Evolutionary conservation across 1,140 invertebrate species (phyloP), one percentile per base, ranked within the genome.

Genomic region (Polypedilum vanderplanki): DNA sequence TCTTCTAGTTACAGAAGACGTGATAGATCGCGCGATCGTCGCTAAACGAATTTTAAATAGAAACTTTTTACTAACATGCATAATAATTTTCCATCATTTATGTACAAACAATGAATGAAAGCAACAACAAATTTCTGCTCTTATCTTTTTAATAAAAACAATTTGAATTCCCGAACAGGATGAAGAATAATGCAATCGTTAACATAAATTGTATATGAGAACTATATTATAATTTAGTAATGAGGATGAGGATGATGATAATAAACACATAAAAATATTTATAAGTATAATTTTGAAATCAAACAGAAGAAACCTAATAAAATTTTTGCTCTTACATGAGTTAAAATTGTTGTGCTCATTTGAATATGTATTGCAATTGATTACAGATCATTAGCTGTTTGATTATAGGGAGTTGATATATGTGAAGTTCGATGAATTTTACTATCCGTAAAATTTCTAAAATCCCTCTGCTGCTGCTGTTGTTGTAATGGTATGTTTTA

Each of bases 1-100:
- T 76, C 75, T 3, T 33, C 15, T 33, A 74, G 73, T 41, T 18
- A 22, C 4, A 46, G 74, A n/a, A 65, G 75, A 75, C n/a, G 73
- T 18, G n/a, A 74, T 74, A 33, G 33, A 40, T 41, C 40, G 0
- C 73, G 40, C 22, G 73, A 74, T 10, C 40, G 73, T 74, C 73
- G 73, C 22, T 74, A 40, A 74, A 33, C 8, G 9, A 9, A 9
- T 46, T 57, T 33, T 33, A 33, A 3, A 33, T 33, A 33, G 24
- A 33, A 33, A 33, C 24, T 33, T 33, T 33, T 33, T 33, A 33
- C 24, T 33, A 33, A 33, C 24, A 3, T 33, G 24, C 24, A 33
- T 33, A 33, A 33, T 33, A 33, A 33, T 33, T 33, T 33, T 33
- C 24, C 24, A 33, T 33, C 24, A 33, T 33, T 33, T 33, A 33